Conservation (phyloP, 2,113 vertebrate genomes). For the Apistogramma diplotaenia region DNA sequence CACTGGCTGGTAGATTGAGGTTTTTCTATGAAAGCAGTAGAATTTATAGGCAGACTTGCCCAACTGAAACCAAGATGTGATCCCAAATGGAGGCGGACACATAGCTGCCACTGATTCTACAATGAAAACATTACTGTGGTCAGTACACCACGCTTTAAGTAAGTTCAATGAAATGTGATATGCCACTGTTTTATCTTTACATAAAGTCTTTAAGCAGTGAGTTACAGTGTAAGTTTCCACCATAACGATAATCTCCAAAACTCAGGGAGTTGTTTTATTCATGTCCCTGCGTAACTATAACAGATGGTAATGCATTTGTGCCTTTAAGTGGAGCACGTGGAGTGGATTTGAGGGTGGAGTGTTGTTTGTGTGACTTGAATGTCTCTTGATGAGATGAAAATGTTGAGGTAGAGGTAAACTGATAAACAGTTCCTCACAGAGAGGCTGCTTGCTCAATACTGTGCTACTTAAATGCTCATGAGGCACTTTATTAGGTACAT, state of each 20-base stretch:
- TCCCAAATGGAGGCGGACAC: background rate
- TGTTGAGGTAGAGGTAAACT: constrained; percentile 52
- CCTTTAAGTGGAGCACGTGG: background rate
- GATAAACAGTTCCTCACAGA: background rate
- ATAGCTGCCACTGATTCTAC: background rate
- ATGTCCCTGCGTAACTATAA: background rate
- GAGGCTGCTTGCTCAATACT: background rate
- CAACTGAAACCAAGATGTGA: background rate
- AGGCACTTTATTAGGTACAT: background rate
- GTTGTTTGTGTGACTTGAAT: background rate
- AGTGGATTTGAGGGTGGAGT: background rate
- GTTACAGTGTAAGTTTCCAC: background rate
- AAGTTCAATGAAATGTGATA: background rate
- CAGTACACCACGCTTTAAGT: background rate
- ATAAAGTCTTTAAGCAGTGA: background rate
- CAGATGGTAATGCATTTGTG: background rate
- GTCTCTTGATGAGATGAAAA: no score
- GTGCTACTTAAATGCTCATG: background rate
- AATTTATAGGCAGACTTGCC: background rate
- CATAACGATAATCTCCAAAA: background rate
- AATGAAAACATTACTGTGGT: background rate
- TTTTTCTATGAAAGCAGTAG: background rate
- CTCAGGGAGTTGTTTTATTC: background rate
- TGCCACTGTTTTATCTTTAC: background rate
- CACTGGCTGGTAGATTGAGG: background rate